Conservation (phyloP, 2,888 invertebrate genomes). For the Gortyna flavago region DNA sequence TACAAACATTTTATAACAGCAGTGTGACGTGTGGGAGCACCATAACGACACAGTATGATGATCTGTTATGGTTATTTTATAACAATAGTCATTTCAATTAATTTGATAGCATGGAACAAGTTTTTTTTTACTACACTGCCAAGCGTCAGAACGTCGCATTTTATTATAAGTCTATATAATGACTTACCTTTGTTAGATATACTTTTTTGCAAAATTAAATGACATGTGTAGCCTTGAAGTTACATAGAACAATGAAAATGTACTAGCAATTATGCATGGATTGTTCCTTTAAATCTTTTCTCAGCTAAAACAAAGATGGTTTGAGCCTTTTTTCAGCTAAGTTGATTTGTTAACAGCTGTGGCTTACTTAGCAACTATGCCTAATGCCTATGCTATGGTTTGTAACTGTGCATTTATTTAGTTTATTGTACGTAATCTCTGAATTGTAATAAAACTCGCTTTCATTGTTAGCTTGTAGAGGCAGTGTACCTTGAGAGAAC, state of each 20-base stretch:
- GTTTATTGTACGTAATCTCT: neutral
- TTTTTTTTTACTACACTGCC: neutral
- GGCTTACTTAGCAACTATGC: neutral
- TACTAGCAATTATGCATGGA: slow-evolving; percentile 18
- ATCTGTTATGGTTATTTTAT: neutral
- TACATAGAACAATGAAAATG: slow-evolving; percentile 34
- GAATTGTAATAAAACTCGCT: slow-evolving; percentile 34
- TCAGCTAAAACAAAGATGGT: neutral
- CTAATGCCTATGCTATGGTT: too few relatives aligned
- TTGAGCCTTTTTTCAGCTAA: neutral
- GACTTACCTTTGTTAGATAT: neutral
- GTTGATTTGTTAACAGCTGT: slow-evolving; percentile 9
- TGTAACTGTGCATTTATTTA: too few relatives aligned
- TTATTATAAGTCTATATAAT: neutral
- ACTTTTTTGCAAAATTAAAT: slow-evolving; percentile 31
- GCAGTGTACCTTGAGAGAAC: slow-evolving; percentile 32
- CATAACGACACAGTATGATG: neutral
- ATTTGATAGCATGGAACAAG: slow-evolving; percentile 7
- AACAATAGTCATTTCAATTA: slow-evolving; percentile 3
- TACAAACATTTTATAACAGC: too few relatives aligned
- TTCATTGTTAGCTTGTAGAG: slow-evolving; percentile 36
- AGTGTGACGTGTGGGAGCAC: too few relatives aligned
- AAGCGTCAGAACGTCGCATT: neutral
- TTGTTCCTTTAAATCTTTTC: slow-evolving; percentile 17
- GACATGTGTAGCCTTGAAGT: slow-evolving; percentile 39